Percentiles rank a stretch among this genome's conserved stretches.
phyloP scores from a whole-genome alignment of 2,113 vertebrate genomes.

The Myiozetetes cayanensis region DNA sequence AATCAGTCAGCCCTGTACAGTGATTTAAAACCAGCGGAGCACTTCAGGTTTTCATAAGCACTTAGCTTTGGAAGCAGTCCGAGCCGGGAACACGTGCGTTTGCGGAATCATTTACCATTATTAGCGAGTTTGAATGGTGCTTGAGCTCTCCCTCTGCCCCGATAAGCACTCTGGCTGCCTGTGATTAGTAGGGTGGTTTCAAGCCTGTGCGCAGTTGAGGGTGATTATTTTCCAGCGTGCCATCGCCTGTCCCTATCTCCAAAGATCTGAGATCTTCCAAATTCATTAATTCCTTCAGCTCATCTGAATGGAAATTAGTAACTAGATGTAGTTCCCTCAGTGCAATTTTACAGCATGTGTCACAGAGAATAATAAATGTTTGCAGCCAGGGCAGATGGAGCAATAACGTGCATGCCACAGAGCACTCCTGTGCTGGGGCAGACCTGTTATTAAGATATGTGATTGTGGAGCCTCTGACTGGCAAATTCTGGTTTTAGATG shows the following conservation, averaged over 20 bases:
- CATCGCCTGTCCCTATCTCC: conserved; percentile 38
- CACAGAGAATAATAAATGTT: conserved; percentile 45
- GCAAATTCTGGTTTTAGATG: conserved; percentile 28
- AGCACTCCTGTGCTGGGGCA: conserved; percentile 16
- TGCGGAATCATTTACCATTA: conserved; percentile 59
- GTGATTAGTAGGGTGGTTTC: conserved; percentile 10
- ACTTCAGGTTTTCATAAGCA: conserved; percentile 59
- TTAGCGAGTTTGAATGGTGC: conserved; percentile 49
- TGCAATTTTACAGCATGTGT: conserved; percentile 49
- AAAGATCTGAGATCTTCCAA: conserved; percentile 48
- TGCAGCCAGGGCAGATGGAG: conserved; percentile 44
- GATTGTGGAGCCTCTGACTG: neutral
- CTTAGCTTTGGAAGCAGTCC: conserved; percentile 45
- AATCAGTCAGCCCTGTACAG: conserved; percentile 36
- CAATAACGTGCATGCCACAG: neutral
- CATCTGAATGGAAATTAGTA: conserved; percentile 56
- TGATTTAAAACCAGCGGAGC: conserved; percentile 64
- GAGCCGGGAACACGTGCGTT: conserved; percentile 31
- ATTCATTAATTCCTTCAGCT: conserved; percentile 60
- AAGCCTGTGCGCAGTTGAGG: conserved; percentile 17
- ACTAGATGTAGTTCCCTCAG: neutral
- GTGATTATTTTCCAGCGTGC: conserved; percentile 43
- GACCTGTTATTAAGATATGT: neutral
- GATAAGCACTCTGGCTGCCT: conserved; percentile 11
- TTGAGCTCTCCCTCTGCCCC: conserved; percentile 38